Percentiles rank a stretch among this genome's conserved stretches.
These are phyloP conservation scores for Flabesymbios commensalis DNA, from an alignment of 2,888 invertebrate species.

Conservation along the genomic window DNA sequence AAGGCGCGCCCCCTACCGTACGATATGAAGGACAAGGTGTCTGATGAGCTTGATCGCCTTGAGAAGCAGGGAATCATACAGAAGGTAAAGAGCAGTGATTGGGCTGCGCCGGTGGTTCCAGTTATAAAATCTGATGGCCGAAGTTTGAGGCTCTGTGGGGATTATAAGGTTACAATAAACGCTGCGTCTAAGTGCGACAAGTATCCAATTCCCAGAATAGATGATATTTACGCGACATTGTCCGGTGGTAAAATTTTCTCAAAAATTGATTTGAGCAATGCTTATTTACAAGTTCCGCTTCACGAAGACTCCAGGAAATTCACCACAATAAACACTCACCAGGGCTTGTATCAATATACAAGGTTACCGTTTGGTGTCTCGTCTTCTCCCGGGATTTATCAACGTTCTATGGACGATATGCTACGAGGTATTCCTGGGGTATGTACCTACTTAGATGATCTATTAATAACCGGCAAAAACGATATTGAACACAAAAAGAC, in stretches of 20 bases:
- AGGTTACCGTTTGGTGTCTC: not conserved
- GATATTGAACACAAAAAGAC: not conserved
- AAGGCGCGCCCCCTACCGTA: constrained; percentile 36
- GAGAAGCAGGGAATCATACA: constrained; percentile 8
- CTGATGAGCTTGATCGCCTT: constrained; percentile 12
- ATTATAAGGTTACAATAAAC: constrained; percentile 30
- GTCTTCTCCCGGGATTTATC: not conserved
- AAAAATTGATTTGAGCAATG: constrained; percentile 37
- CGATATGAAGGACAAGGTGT: constrained; percentile 8
- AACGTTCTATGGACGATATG: not conserved
- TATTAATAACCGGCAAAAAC: not conserved
- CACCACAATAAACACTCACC: not conserved
- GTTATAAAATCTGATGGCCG: constrained; percentile 19
- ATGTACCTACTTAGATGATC: not conserved
- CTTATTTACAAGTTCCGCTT: constrained; percentile 21
- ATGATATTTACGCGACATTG: constrained; percentile 20
- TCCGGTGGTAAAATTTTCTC: constrained; percentile 26
- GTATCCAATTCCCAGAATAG: constrained; percentile 26
- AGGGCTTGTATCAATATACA: not conserved
- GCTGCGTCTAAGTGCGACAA: constrained; percentile 5
- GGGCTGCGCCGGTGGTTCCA: constrained; percentile 33
- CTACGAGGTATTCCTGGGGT: not conserved
- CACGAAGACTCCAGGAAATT: not conserved
- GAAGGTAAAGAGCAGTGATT: constrained; percentile 17
- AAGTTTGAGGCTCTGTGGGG: constrained; percentile 24